Evolutionary conservation across 2,113 vertebrate species (phyloP).

Genomic region (Melospiza melodia): DNA sequence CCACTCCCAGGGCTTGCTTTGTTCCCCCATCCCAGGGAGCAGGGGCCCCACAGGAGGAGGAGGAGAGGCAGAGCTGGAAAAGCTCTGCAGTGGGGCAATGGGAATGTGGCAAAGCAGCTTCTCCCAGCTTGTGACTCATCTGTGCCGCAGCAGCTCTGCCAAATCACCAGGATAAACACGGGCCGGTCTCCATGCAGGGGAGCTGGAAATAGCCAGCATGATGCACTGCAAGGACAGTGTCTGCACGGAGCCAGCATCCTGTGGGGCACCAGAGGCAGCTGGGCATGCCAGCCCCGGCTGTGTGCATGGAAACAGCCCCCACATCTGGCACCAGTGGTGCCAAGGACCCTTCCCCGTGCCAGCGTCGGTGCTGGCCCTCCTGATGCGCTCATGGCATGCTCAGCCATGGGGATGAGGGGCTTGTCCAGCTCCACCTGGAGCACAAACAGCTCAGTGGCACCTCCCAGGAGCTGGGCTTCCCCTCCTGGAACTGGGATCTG

Average conservation of each 20-base stretch:
- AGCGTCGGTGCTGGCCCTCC: not conserved
- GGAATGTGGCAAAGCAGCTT: conserved; percentile 36
- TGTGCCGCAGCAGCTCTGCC: not conserved
- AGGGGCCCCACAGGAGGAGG: rapidly evolving
- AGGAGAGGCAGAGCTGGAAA: not conserved
- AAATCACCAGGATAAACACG: conserved; percentile 52
- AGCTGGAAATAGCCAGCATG: not conserved
- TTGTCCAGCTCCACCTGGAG: rapidly evolving
- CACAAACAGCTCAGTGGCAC: not conserved
- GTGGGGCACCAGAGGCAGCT: not conserved
- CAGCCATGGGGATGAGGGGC: not conserved
- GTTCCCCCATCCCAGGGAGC: not conserved
- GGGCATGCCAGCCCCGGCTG: not conserved
- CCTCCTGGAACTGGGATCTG: not conserved
- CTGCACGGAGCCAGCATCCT: not conserved
- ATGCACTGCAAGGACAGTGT: not conserved
- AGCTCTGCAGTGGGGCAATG: not conserved
- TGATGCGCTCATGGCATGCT: not conserved
- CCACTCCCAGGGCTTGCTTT: not conserved
- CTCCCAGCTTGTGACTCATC: conserved; percentile 61
- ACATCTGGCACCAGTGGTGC: not conserved
- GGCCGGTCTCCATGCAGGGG: not conserved
- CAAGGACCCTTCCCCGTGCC: not conserved
- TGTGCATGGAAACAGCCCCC: not conserved
- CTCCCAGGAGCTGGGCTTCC: not conserved